These are phyloP conservation scores for Phyllopteryx taeniolatus DNA, from an alignment of 2,113 vertebrate species.

Conservation along the genomic window DNA sequence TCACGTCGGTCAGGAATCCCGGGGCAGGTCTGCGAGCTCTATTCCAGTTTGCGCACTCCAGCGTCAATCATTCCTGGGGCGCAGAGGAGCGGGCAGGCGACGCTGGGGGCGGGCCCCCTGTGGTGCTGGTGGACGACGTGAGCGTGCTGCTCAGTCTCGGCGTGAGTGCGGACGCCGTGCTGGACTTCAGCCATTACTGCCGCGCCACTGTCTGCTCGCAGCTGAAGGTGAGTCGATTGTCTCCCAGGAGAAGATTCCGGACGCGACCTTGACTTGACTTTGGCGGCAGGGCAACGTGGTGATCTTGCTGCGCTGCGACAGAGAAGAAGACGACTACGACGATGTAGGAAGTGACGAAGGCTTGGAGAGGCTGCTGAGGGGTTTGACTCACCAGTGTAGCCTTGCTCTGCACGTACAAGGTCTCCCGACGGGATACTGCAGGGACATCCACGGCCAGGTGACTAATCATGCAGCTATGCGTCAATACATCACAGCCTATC, in stretches of 20 bases:
- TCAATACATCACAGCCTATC: background rate
- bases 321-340: slow-evolving; percentile 55
- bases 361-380: slow-evolving; percentile 72
- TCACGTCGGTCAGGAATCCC: slow-evolving; percentile 36
- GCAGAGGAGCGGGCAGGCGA: background rate
- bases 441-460: slow-evolving; percentile 92
- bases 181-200: slow-evolving; percentile 94
- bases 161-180: slow-evolving; percentile 50
- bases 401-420: slow-evolving; percentile 83
- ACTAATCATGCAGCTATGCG: background rate
- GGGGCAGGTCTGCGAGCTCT: slow-evolving; percentile 66
- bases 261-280: background rate
- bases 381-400: slow-evolving; percentile 83
- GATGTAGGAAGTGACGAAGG: slow-evolving; percentile 55
- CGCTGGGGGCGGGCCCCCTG: slow-evolving; percentile 68
- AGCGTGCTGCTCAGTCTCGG: slow-evolving; percentile 86
- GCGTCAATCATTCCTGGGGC: slow-evolving; percentile 48
- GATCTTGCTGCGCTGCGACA: slow-evolving; percentile 75
- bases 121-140: slow-evolving; percentile 86
- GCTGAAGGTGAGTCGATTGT: slow-evolving; percentile 67
- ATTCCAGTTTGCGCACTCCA: slow-evolving; percentile 72
- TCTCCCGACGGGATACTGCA: slow-evolving; percentile 88
- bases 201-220: slow-evolving; percentile 74
- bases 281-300: slow-evolving; percentile 82
- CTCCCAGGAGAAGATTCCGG: background rate